phyloP scores from a whole-genome alignment of 2,113 vertebrate species.

The Nesospiza acunhae region DNA sequence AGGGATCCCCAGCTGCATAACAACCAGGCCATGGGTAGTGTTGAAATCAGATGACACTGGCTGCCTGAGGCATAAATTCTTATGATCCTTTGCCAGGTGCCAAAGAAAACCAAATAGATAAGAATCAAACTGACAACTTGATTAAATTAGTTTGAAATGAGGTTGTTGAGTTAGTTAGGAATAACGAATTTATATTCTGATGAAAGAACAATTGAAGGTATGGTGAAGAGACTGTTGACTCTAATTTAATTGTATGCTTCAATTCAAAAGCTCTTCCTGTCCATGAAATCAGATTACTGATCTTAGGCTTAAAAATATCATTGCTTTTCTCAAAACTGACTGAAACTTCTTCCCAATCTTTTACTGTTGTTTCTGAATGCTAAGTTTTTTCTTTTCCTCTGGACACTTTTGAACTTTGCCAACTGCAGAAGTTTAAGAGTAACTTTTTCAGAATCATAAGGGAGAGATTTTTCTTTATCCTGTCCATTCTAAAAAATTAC shows the following conservation, averaged over 20 bases:
- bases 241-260: background rate
- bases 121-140: background rate
- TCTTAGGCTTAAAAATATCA: background rate
- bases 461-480: background rate
- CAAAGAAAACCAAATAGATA: slow-evolving; percentile 2
- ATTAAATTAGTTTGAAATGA: slow-evolving; percentile 14
- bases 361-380: background rate
- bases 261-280: background rate
- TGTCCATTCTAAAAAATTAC: background rate
- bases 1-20: background rate
- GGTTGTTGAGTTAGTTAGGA: background rate
- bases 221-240: background rate
- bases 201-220: slow-evolving; percentile 9
- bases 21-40: background rate
- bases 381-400: background rate
- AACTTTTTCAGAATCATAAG: background rate
- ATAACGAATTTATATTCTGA: background rate
- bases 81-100: background rate
- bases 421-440: background rate
- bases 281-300: background rate
- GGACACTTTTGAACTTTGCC: background rate
- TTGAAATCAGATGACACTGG: background rate
- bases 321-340: background rate
- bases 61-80: background rate
- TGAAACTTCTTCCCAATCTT: background rate